Evolutionary conservation across 1,140 invertebrate species (phyloP).

Genomic region (Venturia canescens): DNA sequence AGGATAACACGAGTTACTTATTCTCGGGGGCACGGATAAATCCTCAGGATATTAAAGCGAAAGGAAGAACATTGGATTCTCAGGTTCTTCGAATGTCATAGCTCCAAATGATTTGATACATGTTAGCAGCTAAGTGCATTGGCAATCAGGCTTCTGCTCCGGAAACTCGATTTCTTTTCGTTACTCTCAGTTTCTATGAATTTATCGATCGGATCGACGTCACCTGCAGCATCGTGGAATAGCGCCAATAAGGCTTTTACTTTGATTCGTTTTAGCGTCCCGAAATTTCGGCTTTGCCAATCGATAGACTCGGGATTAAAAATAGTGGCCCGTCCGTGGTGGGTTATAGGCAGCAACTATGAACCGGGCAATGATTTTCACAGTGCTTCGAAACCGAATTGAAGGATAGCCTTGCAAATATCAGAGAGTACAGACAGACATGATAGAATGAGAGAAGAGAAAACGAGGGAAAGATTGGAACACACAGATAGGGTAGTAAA

Average conservation of each 20-base stretch:
- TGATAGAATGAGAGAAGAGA: neutral
- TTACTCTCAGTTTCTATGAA: conserved; percentile 4
- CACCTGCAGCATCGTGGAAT: no score
- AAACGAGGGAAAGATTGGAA: conserved; percentile 13
- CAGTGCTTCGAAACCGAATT: no score
- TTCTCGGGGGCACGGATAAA: conserved; percentile 1
- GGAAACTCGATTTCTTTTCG: neutral
- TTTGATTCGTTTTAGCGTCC: no score
- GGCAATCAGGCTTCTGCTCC: neutral
- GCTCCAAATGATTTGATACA: neutral
- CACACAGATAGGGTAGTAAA: neutral
- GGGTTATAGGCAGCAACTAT: no score
- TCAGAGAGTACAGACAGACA: neutral
- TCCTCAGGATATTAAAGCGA: neutral
- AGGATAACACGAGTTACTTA: conserved; percentile 7
- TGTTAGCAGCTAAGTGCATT: neutral
- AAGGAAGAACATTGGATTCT: neutral
- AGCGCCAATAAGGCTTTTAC: no score
- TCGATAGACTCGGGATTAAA: no score
- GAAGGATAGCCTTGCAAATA: no score
- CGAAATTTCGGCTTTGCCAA: no score
- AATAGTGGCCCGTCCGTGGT: no score
- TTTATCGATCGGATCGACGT: neutral
- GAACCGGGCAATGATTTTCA: no score
- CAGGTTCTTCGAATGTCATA: neutral